Evolutionary conservation across 2,113 vertebrate species (phyloP).

Genomic region (Trochalopteron elliotii): DNA sequence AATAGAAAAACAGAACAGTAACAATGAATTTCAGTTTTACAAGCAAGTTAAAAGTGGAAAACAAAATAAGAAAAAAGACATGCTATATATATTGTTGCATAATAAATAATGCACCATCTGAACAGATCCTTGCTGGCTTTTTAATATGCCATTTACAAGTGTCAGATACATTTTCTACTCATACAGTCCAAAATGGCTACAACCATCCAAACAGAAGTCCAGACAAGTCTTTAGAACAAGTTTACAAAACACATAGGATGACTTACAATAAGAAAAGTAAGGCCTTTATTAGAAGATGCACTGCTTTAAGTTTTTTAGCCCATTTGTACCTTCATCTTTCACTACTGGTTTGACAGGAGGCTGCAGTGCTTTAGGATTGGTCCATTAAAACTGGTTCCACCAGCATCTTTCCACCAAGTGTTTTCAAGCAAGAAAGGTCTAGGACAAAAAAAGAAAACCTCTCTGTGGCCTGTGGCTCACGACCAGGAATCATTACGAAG

Average conservation of each 20-base stretch:
- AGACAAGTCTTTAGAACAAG: constrained; percentile 58
- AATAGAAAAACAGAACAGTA: constrained; percentile 79
- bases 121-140: constrained; percentile 57
- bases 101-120: constrained; percentile 73
- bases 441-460: constrained; percentile 29
- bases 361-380: constrained; percentile 78
- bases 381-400: constrained; percentile 74
- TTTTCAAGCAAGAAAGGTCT: constrained; percentile 55
- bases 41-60: constrained; percentile 71
- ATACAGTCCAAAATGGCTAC: constrained; percentile 64
- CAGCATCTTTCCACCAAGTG: constrained; percentile 40
- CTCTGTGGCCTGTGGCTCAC: constrained; percentile 54
- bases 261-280: constrained; percentile 79
- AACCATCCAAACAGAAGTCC: constrained; percentile 43
- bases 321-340: constrained; percentile 31
- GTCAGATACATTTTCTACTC: constrained; percentile 58
- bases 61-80: constrained; percentile 59
- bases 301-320: constrained; percentile 49
- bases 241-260: constrained; percentile 72
- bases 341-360: constrained; percentile 47
- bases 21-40: constrained; percentile 82
- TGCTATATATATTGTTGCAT: constrained; percentile 69
- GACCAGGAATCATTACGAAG: constrained; percentile 43
- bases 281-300: constrained; percentile 83
- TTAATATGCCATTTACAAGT: constrained; percentile 51